These are phyloP conservation scores for Cyclophora albipunctata DNA, from an alignment of 2,888 invertebrate genomes.

Conservation along the genomic window DNA sequence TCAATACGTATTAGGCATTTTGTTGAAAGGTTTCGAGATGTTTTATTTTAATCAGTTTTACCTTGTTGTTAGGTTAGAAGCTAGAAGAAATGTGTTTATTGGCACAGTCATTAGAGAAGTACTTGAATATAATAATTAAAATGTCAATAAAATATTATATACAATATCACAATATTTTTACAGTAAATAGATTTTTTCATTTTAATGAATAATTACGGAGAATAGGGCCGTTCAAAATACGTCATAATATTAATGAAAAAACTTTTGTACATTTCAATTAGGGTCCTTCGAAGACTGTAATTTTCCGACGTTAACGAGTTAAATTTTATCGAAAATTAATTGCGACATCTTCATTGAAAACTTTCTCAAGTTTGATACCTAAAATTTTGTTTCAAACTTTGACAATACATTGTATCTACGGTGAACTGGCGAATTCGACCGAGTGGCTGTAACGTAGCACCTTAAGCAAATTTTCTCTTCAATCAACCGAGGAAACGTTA, in stretches of 20 bases:
- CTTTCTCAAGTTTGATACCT: conserved; percentile 60
- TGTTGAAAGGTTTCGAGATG: no score
- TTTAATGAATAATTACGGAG: neutral
- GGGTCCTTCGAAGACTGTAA: conserved; percentile 58
- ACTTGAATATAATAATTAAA: no score
- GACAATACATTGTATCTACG: conserved; percentile 51
- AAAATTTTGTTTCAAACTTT: conserved; percentile 56
- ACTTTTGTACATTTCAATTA: conserved; percentile 67
- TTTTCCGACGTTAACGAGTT: conserved; percentile 70
- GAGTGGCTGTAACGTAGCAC: conserved; percentile 37
- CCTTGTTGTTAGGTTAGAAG: no score
- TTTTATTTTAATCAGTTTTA: no score
- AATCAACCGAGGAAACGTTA: conserved; percentile 34
- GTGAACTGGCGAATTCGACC: conserved; percentile 29
- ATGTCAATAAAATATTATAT: no score
- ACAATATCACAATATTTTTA: no score
- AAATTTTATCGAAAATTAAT: conserved; percentile 74
- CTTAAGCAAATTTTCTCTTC: conserved; percentile 46
- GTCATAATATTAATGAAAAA: conserved; percentile 60
- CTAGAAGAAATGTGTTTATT: no score
- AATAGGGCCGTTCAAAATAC: conserved; percentile 25
- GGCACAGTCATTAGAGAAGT: no score
- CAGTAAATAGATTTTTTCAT: no score
- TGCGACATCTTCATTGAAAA: conserved; percentile 72
- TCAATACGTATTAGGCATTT: no score